Conservation (phyloP, 2,797 vertebrate species). For the Sebastes miniatus region DNA sequence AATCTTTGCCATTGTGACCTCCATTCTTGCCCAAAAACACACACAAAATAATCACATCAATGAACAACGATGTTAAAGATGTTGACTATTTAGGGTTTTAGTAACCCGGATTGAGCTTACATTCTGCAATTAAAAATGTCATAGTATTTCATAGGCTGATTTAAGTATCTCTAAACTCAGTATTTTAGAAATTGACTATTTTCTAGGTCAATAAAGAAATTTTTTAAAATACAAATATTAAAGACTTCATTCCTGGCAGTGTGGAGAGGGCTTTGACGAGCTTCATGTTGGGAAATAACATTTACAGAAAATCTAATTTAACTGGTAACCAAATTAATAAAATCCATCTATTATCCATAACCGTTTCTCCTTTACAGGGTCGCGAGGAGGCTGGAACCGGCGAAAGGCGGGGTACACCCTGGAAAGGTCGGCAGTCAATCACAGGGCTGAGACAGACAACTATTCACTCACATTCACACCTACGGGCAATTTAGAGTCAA, state of each 20-base stretch:
- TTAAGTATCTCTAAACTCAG: too few species aligned
- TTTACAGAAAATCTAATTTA: background rate
- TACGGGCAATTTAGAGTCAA: background rate
- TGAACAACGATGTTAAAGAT: background rate
- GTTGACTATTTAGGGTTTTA: background rate
- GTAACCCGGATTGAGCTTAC: too few species aligned
- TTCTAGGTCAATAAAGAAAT: background rate
- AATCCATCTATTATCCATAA: background rate
- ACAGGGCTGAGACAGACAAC: too few species aligned
- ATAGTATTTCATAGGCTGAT: background rate
- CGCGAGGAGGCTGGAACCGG: too few species aligned
- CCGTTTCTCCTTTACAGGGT: background rate
- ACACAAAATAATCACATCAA: background rate
- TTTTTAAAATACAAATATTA: background rate
- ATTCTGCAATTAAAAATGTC: background rate
- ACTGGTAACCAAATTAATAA: background rate
- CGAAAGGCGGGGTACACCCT: too few species aligned
- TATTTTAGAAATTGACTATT: background rate
- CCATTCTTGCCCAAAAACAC: background rate
- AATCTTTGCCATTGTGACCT: background rate
- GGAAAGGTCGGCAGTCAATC: too few species aligned
- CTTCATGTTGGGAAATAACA: background rate
- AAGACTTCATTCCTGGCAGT: background rate
- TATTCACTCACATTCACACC: too few species aligned
- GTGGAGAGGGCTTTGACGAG: background rate